Evolutionary conservation across 2,797 vertebrate genomes (phyloP), one percentile per base, ranked within the genome.

Genomic region (Capromys pilorides): DNA sequence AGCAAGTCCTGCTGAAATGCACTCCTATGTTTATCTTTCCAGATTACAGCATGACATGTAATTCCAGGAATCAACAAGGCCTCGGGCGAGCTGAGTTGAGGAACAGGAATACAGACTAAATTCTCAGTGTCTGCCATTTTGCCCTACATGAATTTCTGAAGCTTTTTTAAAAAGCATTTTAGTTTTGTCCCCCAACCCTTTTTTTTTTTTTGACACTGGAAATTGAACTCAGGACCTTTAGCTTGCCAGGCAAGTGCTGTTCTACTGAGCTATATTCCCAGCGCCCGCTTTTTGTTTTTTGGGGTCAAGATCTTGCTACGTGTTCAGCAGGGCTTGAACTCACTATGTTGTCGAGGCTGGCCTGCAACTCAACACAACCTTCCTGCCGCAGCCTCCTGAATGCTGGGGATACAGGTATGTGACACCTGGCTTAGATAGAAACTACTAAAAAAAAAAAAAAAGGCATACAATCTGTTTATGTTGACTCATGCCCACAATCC

Each of bases 11-110:
- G 82, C 62, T 41, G 11, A 73, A 92, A 54, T 10, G 24, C 21
- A 67, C 21, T 78, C 67, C 21, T 57, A 51, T 90, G 45, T 36
- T 94, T 94, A 59, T 49, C 59, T 77, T 77, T 82, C 87, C 59
- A 49, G 59, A 54, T 12, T 82, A 57, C 73, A 66, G 57, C 36
- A 6, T 2, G 36, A 45, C 14, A 16, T 18, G 8, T 84, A 45
- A 59, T 73, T 90, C 78, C 54, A 88, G 54, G 36, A 88, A 83
- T 26, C 45, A 69, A 69, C 41, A 59, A 57, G 51, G 13, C 24
- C 28, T 73, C 79, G 31, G 88, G 67, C 8, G 5, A 75, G 82
- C 69, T 86, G 51, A 84, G 21, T 12, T 12, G 57, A 14, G 39
- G 39, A 73, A 64, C 26, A 54, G 18, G 36, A 78, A 62, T 66